Evolutionary conservation across 2,888 invertebrate species (phyloP), one percentile per base, ranked within the genome.

Genomic region (Erebia ligea): DNA sequence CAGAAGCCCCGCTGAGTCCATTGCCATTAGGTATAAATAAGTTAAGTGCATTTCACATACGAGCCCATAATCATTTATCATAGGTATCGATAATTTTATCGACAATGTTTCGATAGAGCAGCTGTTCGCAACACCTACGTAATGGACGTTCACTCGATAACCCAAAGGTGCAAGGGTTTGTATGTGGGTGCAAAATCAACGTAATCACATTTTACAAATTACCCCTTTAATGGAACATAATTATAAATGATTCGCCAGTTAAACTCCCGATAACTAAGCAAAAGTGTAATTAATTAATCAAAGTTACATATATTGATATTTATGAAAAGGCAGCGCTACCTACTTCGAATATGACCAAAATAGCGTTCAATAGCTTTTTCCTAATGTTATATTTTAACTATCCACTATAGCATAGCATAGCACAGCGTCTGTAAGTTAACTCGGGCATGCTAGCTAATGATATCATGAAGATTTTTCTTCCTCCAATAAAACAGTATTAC

Each of bases 81-180:
- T 71, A 61, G 69, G 50, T 74, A 74, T 75, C 76, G 73, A 75
- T 76, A 73, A 75, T 74, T 74, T 74, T 75, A 79, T 77, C 77
- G 78, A 75, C 76, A 78, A 79, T 76, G 77, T 77, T 76, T 76
- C 76, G 75, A 75, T 76, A 75, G 74, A 76, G 77, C 82, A 83
- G 82, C 79, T 82, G 83, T 75, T 77, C 67, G 62, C 70, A 67
- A 67, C 78, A 77, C 76, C 72, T 77, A 80, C 78, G 76, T 81
- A 84, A 84, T 82, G 78, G 79, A 77, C 77, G 77, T 78, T 79
- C 82, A 80, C 78, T 79, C 77, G 79, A 83, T 82, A 83, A 79
- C 78, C 81, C 77, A 75, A 77, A 76, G 70, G 73, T 69, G 68
- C 70, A 68, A 75, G 72, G 71, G 74, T 64, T 70, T 71, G 66